These are phyloP conservation scores for Phoxinus phoxinus DNA, from an alignment of 2,113 vertebrate species.

Conservation along the genomic window DNA sequence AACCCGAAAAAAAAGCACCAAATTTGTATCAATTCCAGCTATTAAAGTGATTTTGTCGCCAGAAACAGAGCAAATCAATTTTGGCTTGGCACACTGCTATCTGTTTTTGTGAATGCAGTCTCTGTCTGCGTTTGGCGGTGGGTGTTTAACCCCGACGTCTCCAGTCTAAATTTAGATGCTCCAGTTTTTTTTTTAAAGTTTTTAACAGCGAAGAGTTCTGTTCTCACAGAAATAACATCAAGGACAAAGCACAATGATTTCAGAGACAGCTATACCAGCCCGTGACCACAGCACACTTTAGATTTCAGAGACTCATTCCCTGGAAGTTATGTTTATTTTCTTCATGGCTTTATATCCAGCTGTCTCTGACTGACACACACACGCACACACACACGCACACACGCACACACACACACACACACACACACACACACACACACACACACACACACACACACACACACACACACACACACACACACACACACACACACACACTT, in stretches of 20 bases:
- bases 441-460: too few species aligned
- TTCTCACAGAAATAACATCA: conserved; percentile 41
- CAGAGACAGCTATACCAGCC: conserved; percentile 29
- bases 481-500: not conserved
- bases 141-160: conserved; percentile 72
- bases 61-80: conserved; percentile 62
- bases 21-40: conserved; percentile 54
- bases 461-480: not conserved
- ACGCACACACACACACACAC: not conserved
- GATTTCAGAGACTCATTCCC: not conserved
- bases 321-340: conserved; percentile 16
- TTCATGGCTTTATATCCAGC: not conserved
- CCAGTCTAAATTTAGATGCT: conserved; percentile 72
- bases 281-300: not conserved
- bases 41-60: conserved; percentile 60
- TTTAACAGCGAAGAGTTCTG: not conserved
- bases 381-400: not conserved
- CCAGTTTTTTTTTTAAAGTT: conserved; percentile 56
- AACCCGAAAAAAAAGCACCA: conserved; percentile 18
- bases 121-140: conserved; percentile 62
- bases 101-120: conserved; percentile 61
- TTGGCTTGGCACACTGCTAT: conserved; percentile 48
- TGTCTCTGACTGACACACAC: not conserved
- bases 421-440: not conserved
- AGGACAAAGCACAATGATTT: conserved; percentile 19